Evolutionary conservation across 1,140 invertebrate genomes (phyloP), one percentile per base, ranked within the genome.

Genomic region (Polypedilum vanderplanki): DNA sequence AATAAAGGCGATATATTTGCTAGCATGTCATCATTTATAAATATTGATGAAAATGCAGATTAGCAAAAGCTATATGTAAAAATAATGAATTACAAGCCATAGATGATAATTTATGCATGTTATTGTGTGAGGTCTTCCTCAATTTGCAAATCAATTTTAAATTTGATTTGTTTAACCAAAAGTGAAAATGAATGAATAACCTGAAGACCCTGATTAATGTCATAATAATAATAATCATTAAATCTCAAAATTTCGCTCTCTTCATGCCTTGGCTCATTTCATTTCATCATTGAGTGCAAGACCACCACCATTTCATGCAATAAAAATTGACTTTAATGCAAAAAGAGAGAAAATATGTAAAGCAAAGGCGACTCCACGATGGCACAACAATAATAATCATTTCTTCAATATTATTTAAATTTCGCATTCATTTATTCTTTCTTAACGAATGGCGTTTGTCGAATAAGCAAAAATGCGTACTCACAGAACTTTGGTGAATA

Each of bases 1-100:
- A 70, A 70, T 70, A 70, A 70, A 70, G n/a, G 65, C 17, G 17
- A 22, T 70, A 70, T 18, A 70, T 70, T 70, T 70, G 24, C 24
- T 33, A 5, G 24, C 24, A 33, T 33, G 1, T 33, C 24, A 5
- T 33, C 5, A 33, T 33, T 33, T 33, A 33, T 33, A 33, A 33
- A 3, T n/a, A n/a, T n/a, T n/a, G n/a, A 33, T 5, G 5, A 33
- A 33, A 33, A 33, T 33, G 24, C 24, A 33, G 24, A 33, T 33
- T 33, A 33, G 24, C 5, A 33, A 33, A 33, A n/a, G 24, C 5
- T n/a, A n/a, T n/a, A n/a, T n/a, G n/a, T n/a, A 33, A 33, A 33
- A 3, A 5, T 33, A 33, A 33, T 33, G 24, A 33, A 5, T 33
- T 33, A 33, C 24, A 3, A 33, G 24, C 24, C 24, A 33, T 33